Evolutionary conservation across 2,888 invertebrate genomes (phyloP).

Genomic region (Noctuana brunneofusca): DNA sequence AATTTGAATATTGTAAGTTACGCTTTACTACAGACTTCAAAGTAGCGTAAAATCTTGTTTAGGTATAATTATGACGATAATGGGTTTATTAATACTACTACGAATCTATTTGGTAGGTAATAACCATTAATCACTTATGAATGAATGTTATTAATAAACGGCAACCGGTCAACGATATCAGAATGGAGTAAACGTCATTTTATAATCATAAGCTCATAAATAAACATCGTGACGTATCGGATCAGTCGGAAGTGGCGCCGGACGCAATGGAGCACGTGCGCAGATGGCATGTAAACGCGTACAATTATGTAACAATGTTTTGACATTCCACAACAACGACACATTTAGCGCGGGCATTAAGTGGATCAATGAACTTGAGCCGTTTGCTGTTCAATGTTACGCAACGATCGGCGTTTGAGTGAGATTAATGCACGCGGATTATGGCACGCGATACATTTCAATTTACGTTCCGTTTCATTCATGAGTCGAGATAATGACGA

Average conservation of each 20-base stretch:
- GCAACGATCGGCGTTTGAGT: conserved; percentile 79
- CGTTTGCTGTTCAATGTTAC: conserved; percentile 73
- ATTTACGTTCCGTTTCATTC: conserved; percentile 82
- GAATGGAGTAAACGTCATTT: conserved; percentile 78
- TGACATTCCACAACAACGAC: conserved; percentile 79
- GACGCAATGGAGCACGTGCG: conserved; percentile 52
- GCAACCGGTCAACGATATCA: conserved; percentile 77
- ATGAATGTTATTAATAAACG: conserved; percentile 76
- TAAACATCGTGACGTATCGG: conserved; percentile 75
- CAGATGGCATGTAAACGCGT: conserved; percentile 62
- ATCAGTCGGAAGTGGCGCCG: conserved; percentile 59
- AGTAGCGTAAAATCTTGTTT: conserved; percentile 78
- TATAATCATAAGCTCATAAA: conserved; percentile 81
- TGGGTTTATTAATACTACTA: conserved; percentile 73
- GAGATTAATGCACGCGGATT: conserved; percentile 82
- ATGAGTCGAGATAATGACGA: conserved; percentile 77
- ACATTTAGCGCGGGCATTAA: conserved; percentile 79
- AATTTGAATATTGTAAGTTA: conserved; percentile 62
- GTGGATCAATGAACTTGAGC: conserved; percentile 83
- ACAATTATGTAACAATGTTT: conserved; percentile 79
- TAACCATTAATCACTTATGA: conserved; percentile 77
- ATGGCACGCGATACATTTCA: conserved; percentile 82
- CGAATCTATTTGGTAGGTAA: conserved; percentile 79
- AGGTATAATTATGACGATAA: conserved; percentile 75
- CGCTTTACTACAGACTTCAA: conserved; percentile 67